Conservation (phyloP, 2,113 vertebrate genomes). For the Actenoides hombroni region DNA sequence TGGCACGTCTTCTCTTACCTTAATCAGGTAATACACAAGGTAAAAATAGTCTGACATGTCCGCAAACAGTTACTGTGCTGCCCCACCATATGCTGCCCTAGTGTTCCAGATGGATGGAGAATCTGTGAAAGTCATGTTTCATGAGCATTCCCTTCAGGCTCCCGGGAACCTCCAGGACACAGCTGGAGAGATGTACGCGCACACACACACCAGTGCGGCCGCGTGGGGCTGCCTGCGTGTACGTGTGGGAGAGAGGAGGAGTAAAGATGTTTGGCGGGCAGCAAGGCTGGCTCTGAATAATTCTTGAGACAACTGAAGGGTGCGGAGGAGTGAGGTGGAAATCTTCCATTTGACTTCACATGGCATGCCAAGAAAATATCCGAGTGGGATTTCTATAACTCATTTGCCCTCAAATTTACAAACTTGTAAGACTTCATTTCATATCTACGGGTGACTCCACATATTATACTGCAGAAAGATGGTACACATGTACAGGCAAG, state of each 20-base stretch:
- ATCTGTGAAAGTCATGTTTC: conserved; percentile 68
- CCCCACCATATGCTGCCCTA: conserved; percentile 52
- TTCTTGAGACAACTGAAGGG: neutral
- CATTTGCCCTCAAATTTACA: neutral
- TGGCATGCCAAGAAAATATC: neutral
- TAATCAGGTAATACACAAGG: conserved; percentile 44
- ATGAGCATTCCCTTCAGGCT: conserved; percentile 66
- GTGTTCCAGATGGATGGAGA: conserved; percentile 53
- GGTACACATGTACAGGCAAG: neutral
- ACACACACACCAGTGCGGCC: neutral
- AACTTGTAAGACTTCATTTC: neutral
- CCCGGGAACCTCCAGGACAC: conserved; percentile 53
- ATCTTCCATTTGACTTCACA: neutral
- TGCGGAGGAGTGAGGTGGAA: neutral
- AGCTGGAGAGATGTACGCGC: conserved; percentile 46
- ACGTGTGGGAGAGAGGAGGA: neutral
- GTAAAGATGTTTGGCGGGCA: neutral
- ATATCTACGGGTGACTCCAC: neutral
- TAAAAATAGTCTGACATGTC: conserved; percentile 47
- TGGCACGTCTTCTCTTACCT: neutral
- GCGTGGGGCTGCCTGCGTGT: rapidly evolving
- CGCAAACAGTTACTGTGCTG: conserved; percentile 43
- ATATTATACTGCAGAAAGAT: neutral
- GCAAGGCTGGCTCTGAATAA: neutral
- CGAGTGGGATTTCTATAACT: neutral